A percentile compares a stretch with the other conserved stretches of the same genome.
Conservation (phyloP, 2,113 vertebrate species). For the Microcebus ravelobensis region DNA sequence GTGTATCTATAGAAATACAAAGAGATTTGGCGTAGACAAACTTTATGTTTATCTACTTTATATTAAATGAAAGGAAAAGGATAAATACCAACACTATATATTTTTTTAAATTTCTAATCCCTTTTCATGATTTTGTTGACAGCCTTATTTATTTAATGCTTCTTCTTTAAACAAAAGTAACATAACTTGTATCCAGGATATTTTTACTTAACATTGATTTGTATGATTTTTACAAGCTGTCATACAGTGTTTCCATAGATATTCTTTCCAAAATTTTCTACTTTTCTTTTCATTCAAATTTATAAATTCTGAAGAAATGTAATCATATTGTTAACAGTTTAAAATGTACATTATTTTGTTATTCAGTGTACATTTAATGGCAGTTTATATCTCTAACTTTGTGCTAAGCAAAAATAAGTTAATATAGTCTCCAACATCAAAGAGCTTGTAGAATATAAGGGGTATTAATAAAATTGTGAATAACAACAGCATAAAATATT, state of each 20-base stretch:
- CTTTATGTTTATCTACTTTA: neutral
- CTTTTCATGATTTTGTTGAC: neutral
- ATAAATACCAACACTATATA: neutral
- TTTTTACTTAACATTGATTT: neutral
- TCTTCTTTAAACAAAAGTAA: neutral
- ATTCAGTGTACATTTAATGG: neutral
- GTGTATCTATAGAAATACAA: neutral
- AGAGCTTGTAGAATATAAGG: neutral
- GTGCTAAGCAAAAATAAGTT: neutral
- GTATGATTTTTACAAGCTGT: neutral
- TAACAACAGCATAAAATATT: neutral
- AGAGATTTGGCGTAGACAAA: neutral
- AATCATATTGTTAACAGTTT: neutral
- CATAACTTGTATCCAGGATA: neutral
- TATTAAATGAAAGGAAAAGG: neutral
- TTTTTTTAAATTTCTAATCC: neutral
- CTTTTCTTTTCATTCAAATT: neutral
- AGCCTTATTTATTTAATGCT: neutral
- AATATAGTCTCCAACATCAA: neutral
- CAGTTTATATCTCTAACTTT: neutral
- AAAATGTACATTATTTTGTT: neutral
- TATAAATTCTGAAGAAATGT: neutral
- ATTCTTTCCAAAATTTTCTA: neutral
- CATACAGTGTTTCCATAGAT: neutral
- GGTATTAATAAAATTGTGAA: neutral